Evolutionary conservation across 2,797 vertebrate genomes (phyloP).

Genomic region (Phalloptychus januarius): DNA sequence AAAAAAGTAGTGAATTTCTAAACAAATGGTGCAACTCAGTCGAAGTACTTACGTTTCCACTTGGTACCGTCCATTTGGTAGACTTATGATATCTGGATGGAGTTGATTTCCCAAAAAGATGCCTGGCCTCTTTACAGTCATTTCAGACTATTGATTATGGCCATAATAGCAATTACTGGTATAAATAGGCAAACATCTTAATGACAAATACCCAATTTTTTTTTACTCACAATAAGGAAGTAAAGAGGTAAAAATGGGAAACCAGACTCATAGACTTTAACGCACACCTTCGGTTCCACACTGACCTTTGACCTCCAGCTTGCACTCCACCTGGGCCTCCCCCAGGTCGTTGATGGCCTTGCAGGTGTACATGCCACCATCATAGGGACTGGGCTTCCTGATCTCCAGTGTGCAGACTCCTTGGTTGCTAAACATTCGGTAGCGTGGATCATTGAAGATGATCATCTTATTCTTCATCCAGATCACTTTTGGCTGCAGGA

Average conservation of each 20-base stretch:
- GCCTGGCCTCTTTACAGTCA: conserved; percentile 5
- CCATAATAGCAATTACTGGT: background rate
- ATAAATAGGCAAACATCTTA: background rate
- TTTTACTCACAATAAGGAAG: background rate
- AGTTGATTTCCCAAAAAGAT: conserved; percentile 58
- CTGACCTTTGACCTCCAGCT: conserved; percentile 98
- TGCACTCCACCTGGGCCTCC: conserved; percentile 94
- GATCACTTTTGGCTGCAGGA: conserved; percentile 90
- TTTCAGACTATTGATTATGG: background rate
- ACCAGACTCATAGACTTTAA: conserved; percentile 34
- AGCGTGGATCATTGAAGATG: conserved; percentile 92
- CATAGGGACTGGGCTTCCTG: conserved; percentile 94
- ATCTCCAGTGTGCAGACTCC: conserved; percentile 97
- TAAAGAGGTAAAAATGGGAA: conserved; percentile 39
- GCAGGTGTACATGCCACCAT: conserved; percentile 92
- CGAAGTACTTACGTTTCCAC: conserved; percentile 71
- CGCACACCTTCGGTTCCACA: conserved; percentile 21
- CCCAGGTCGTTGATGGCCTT: conserved; percentile 92
- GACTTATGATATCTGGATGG: conserved; percentile 31
- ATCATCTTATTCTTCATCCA: conserved; percentile 98
- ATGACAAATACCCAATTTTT: background rate
- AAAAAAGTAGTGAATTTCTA: conserved; percentile 20
- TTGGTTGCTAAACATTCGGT: conserved; percentile 98
- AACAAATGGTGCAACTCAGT: conserved; percentile 54
- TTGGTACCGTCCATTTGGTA: conserved; percentile 33